Evolutionary conservation across 1,140 invertebrate genomes (phyloP).

Genomic region (Ylistrum balloti): DNA sequence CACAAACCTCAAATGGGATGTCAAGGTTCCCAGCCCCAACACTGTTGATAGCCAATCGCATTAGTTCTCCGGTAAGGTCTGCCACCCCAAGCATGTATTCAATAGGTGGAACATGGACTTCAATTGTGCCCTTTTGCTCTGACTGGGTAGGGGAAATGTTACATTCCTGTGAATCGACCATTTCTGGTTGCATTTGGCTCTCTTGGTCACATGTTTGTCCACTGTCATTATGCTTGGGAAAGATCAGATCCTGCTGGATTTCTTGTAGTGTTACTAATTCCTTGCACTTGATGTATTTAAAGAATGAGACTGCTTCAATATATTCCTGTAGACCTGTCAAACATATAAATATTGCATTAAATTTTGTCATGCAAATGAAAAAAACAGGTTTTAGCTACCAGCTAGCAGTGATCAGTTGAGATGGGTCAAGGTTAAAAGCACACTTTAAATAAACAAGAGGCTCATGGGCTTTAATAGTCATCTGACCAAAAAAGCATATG

Average conservation of each 20-base stretch:
- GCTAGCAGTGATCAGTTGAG: no score
- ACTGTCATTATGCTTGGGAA: slow-evolving; percentile 50
- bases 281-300: slow-evolving; percentile 85
- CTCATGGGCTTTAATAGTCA: no score
- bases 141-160: background rate
- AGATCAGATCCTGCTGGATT: slow-evolving; percentile 81
- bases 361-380: no score
- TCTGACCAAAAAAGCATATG: no score
- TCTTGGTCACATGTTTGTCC: background rate
- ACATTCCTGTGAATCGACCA: background rate
- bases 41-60: slow-evolving; percentile 93
- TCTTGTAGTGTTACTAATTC: slow-evolving; percentile 82
- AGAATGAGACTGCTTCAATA: slow-evolving; percentile 92
- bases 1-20: slow-evolving; percentile 89
- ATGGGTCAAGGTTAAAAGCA: no score
- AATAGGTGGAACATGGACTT: slow-evolving; percentile 84
- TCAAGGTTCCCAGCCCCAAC: slow-evolving; percentile 90
- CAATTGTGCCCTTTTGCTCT: slow-evolving; percentile 55
- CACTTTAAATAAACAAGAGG: no score
- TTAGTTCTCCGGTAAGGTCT: slow-evolving; percentile 94
- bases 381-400: no score
- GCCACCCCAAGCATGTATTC: slow-evolving; percentile 93
- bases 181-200: background rate
- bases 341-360: no score
- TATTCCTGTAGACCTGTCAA: slow-evolving; percentile 92